Evolutionary conservation across 2,888 invertebrate genomes (phyloP).

Genomic region (Smittia aterrima): DNA sequence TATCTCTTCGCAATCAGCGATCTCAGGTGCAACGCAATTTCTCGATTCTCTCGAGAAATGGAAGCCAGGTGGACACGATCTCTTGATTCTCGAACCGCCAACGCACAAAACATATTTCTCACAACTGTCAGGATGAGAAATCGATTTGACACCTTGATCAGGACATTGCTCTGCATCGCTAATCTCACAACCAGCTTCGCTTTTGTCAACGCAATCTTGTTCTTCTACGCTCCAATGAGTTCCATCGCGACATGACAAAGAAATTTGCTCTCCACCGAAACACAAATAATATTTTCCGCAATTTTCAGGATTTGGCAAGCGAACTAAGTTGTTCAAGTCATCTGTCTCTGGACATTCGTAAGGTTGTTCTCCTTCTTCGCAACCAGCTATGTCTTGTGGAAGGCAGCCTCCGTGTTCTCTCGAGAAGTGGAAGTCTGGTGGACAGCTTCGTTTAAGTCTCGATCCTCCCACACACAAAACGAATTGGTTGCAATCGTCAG

Average conservation of each 20-base stretch:
- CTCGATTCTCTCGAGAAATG: not conserved
- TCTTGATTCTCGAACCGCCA: not conserved
- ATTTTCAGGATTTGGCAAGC: conserved; percentile 25
- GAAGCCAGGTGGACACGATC: not conserved
- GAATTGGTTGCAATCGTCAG: not conserved
- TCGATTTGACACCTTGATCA: not conserved
- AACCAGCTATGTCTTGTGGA: not conserved
- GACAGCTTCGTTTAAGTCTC: not conserved
- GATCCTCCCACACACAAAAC: not conserved
- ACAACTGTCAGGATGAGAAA: not conserved
- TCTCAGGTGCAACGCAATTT: not conserved
- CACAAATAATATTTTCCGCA: conserved; percentile 25
- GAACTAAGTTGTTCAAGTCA: not conserved
- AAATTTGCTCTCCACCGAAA: not conserved
- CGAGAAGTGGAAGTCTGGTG: not conserved
- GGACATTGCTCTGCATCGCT: conserved; percentile 11
- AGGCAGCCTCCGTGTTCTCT: not conserved
- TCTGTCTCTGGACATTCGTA: not conserved
- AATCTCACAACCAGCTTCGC: conserved; percentile 12
- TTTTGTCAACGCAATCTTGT: not conserved
- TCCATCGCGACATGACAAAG: not conserved
- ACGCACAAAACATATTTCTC: not conserved
- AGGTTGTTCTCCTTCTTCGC: not conserved
- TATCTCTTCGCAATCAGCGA: not conserved
- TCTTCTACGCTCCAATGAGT: conserved; percentile 7